Conservation (phyloP, 2,888 invertebrate genomes). For the Meiosimyza platycephala region DNA sequence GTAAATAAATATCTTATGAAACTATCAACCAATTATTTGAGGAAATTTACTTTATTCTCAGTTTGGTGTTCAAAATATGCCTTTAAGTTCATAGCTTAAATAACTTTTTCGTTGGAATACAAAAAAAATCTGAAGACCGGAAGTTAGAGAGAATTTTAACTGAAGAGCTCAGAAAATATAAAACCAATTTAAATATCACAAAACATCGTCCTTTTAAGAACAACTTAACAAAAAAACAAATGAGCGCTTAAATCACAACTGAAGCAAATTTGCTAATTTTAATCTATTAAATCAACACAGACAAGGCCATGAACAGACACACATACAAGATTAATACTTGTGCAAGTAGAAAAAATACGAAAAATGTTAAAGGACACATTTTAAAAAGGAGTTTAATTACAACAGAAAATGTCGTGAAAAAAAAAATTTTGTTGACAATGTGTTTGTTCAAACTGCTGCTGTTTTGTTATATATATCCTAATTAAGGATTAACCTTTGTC, state of each 20-base stretch:
- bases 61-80: too few relatives aligned
- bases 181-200: not conserved
- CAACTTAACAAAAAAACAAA: not conserved
- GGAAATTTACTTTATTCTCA: too few relatives aligned
- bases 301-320: not conserved
- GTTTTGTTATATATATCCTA: not conserved
- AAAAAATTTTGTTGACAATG: not conserved
- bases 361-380: not conserved
- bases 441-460: not conserved
- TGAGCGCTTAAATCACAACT: not conserved
- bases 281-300: not conserved
- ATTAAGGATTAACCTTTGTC: not conserved
- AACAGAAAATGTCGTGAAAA: not conserved
- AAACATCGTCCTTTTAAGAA: not conserved
- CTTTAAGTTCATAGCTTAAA: too few relatives aligned
- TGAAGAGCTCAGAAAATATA: not conserved
- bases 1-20: too few relatives aligned
- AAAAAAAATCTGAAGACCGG: too few relatives aligned
- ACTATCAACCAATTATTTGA: too few relatives aligned
- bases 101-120: too few relatives aligned
- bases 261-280: not conserved
- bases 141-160: not conserved
- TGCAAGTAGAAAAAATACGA: too few relatives aligned
- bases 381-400: conserved; percentile 14
- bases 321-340: too few relatives aligned